Conservation (phyloP, 2,888 invertebrate species). For the Fabriciana adippe region DNA sequence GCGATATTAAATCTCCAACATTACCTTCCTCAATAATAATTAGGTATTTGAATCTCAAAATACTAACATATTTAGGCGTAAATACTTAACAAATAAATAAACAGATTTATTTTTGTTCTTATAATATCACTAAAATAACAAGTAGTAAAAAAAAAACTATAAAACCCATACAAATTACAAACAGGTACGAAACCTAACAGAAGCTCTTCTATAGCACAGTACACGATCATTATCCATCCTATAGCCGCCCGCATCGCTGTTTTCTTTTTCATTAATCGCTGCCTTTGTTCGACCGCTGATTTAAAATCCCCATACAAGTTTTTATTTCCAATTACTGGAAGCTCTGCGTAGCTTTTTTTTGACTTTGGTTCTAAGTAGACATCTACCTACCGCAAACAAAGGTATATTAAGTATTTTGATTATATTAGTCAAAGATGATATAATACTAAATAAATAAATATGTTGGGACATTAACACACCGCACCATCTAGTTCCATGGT, state of each 20-base stretch:
- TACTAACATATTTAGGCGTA: no score
- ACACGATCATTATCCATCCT: neutral
- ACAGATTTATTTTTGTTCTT: neutral
- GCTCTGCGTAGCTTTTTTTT: conserved; percentile 17
- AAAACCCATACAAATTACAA: no score
- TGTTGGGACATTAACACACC: no score
- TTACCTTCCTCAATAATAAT: no score
- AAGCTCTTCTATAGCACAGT: conserved; percentile 2
- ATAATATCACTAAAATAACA: no score
- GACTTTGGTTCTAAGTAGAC: conserved; percentile 9
- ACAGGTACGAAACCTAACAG: no score
- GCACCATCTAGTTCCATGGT: no score
- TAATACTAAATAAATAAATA: no score
- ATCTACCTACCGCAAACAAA: neutral
- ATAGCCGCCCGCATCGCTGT: conserved; percentile 23
- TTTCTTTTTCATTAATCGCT: conserved; percentile 38
- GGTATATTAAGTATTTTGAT: neutral
- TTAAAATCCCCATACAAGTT: conserved; percentile 30
- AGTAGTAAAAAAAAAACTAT: no score
- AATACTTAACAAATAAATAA: neutral
- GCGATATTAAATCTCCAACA: no score
- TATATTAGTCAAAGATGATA: no score
- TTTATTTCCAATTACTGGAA: conserved; percentile 34
- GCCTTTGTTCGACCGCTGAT: conserved; percentile 34
- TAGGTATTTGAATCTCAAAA: no score